Base-by-base conservation (phyloP, 2,113 vertebrate genomes). In the Anarrhichthys ocellatus region DNA sequence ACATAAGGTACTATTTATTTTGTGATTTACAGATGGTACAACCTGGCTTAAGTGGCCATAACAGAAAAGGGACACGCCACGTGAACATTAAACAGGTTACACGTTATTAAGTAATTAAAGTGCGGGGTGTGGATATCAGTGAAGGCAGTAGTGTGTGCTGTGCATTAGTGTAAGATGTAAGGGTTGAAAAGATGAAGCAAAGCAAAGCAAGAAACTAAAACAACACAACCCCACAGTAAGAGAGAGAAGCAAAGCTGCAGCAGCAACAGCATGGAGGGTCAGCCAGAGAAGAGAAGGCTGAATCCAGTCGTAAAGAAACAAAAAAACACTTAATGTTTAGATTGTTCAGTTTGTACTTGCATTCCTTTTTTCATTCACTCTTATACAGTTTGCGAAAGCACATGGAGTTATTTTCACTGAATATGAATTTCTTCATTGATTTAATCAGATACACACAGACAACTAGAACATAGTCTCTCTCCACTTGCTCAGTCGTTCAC, bases 401-500 rank as follows among this genome's bases (percentile, higher is more conserved):
- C 36, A 29, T 42, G 22, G 17, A 29, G 67, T 70, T 81, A 2
- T 59, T 42, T 71, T 42, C 10, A 68, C 50, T 67, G 40, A 58
- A 71, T 71, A 54, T 76, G 64, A 52, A 74, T 82, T 63, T 36
- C 27, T 48, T 44, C 11, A n/a, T 32, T 67, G 24, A 71, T 83
- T 46, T 46, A 48, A 72, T 81, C 72, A 67, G 20, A 70, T 6
- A 56, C 63, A 73, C 63, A 68, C 24, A 63, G n/a, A 70, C 18
- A 52, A 34, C 27, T 63, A 65, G 18, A 77, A 38, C 40, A 52
- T 4, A 42, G 13, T 78, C 54, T 68, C 42, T 24, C 76, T 24
- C 13, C 15, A 36, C 44, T 74, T 76, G 17, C 40, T 71, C 34
- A 20, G 22, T 70, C 13, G 5, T 58, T 61, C 32, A 54, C 50